Percentiles rank a stretch among this genome's conserved stretches.
These are phyloP conservation scores for Aphis craccivora DNA, from an alignment of 1,140 invertebrate genomes.

Conservation along the genomic window DNA sequence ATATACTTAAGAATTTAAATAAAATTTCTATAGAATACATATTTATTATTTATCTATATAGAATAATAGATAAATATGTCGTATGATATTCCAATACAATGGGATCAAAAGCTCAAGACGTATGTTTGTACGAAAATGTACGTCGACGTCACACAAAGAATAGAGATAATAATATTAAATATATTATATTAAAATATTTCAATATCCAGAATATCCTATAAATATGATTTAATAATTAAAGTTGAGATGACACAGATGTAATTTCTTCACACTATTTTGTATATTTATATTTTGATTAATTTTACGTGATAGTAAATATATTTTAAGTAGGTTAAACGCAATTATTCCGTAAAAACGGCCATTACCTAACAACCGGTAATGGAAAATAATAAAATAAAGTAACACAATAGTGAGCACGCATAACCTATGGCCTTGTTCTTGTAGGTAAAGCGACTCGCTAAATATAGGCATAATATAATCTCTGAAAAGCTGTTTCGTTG, in stretches of 20 bases:
- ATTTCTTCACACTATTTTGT: not conserved
- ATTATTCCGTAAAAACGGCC: not conserved
- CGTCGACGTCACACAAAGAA: not conserved
- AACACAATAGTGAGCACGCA: slow-evolving; percentile 10
- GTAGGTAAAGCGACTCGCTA: not conserved
- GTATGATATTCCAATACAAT: not conserved
- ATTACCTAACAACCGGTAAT: slow-evolving; percentile 13
- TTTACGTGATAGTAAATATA: not conserved
- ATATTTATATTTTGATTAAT: not conserved
- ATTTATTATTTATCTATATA: not conserved
- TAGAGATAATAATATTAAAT: no score
- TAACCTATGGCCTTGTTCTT: slow-evolving; percentile 22
- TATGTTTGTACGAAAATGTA: not conserved
- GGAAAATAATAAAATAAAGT: not conserved
- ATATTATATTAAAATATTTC: no score
- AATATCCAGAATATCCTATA: not conserved
- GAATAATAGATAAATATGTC: not conserved
- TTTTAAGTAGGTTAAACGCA: not conserved
- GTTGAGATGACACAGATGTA: not conserved
- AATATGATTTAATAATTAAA: not conserved
- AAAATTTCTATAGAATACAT: not conserved
- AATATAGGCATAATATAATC: slow-evolving; percentile 24
- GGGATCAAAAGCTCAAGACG: not conserved
- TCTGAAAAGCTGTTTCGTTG: not conserved
- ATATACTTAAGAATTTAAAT: not conserved